Conservation (phyloP, 2,113 vertebrate species). For the Oncorhynchus gorbuscha region DNA sequence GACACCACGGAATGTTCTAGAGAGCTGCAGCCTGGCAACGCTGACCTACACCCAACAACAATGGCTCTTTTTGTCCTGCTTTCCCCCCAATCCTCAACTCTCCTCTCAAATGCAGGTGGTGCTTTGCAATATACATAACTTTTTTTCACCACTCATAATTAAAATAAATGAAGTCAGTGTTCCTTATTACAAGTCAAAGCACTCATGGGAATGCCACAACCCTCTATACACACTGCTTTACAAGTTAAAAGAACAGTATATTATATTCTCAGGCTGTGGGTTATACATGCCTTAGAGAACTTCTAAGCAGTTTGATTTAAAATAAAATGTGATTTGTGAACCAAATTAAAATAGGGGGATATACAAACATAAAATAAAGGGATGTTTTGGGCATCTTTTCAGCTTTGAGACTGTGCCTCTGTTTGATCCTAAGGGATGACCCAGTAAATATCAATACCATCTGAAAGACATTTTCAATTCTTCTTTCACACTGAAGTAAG, state of each 20-base stretch:
- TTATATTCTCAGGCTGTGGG: conserved; percentile 1
- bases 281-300: not conserved
- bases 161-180: conserved; percentile 43
- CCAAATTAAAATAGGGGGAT: conserved; percentile 31
- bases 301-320: conserved; percentile 33
- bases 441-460: conserved; percentile 12
- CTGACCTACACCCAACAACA: conserved; percentile 57
- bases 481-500: too few species aligned
- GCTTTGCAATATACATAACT: conserved; percentile 32
- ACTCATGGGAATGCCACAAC: conserved; percentile 43
- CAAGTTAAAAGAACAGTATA: conserved; percentile 32
- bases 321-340: conserved; percentile 41
- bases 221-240: conserved; percentile 23
- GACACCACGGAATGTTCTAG: conserved; percentile 76
- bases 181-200: conserved; percentile 29
- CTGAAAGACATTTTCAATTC: not conserved
- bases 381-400: conserved; percentile 4
- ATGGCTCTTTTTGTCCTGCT: conserved; percentile 60
- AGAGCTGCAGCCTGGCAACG: conserved; percentile 64
- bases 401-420: conserved; percentile 3
- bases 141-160: conserved; percentile 48
- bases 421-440: conserved; percentile 8
- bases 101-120: conserved; percentile 59
- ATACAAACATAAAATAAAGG: conserved; percentile 6
- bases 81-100: conserved; percentile 29